Evolutionary conservation across 2,797 vertebrate genomes (phyloP).

Genomic region (Leuciscus waleckii): DNA sequence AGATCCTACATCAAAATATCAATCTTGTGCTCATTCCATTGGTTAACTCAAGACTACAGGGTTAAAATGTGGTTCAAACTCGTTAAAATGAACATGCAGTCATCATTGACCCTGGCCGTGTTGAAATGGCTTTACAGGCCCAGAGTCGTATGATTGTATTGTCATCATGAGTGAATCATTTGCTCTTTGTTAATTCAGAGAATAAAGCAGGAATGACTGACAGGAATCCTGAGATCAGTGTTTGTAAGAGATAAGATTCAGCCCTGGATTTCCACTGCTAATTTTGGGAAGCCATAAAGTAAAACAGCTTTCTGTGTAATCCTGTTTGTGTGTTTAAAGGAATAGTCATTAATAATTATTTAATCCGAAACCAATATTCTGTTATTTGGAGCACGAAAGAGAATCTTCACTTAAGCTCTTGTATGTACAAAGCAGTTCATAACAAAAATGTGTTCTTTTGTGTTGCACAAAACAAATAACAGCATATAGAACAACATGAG

Average conservation of each 20-base stretch:
- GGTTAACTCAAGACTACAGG: background rate
- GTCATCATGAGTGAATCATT: slow-evolving; percentile 25
- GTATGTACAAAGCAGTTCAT: background rate
- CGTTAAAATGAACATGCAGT: background rate
- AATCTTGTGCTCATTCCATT: background rate
- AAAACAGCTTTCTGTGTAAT: background rate
- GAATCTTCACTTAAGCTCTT: background rate
- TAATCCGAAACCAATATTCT: no score
- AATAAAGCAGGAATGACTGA: slow-evolving; percentile 2
- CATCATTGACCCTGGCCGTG: background rate
- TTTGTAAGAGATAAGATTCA: slow-evolving; percentile 26
- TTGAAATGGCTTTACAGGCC: background rate
- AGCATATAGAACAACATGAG: background rate
- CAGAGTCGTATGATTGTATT: background rate
- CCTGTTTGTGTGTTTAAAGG: background rate
- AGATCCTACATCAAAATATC: background rate
- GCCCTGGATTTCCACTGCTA: slow-evolving; percentile 7
- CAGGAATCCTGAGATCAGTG: slow-evolving; percentile 7
- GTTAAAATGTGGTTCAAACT: background rate
- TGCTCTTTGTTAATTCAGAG: slow-evolving; percentile 29
- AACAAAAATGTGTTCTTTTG: background rate
- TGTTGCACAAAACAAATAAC: background rate
- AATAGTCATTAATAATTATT: background rate
- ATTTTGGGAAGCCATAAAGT: background rate
- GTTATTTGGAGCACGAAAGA: background rate